These are phyloP conservation scores for Meloe dianella DNA, from an alignment of 2,888 invertebrate species.

Conservation along the genomic window DNA sequence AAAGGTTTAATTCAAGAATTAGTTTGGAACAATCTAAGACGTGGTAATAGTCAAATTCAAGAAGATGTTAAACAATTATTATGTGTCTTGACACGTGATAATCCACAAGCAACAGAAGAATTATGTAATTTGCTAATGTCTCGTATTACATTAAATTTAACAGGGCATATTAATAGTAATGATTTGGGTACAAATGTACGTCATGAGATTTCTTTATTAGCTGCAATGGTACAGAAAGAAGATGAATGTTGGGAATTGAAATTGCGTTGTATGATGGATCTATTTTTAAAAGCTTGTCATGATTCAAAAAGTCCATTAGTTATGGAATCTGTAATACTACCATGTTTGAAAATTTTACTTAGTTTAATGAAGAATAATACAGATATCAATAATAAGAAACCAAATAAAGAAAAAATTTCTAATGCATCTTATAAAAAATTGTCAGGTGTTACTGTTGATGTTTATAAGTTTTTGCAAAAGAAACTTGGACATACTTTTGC, in stretches of 20 bases:
- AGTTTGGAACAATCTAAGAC: slow-evolving; percentile 86
- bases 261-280: slow-evolving; percentile 83
- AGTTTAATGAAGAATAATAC: slow-evolving; percentile 72
- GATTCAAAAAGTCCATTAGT: slow-evolving; percentile 84
- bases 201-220: slow-evolving; percentile 87
- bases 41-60: slow-evolving; percentile 79
- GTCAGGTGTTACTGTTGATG: slow-evolving; percentile 68
- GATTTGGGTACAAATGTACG: slow-evolving; percentile 80
- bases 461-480: slow-evolving; percentile 75
- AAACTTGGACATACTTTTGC: slow-evolving; percentile 72
- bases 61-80: slow-evolving; percentile 85
- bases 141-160: slow-evolving; percentile 80
- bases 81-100: slow-evolving; percentile 88
- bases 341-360: slow-evolving; percentile 91
- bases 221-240: slow-evolving; percentile 87
- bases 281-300: slow-evolving; percentile 81
- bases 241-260: slow-evolving; percentile 96
- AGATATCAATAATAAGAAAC: slow-evolving; percentile 33
- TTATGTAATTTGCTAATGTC: slow-evolving; percentile 83
- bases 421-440: slow-evolving; percentile 43
- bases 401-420: slow-evolving; percentile 12
- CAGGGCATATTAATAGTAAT: slow-evolving; percentile 75
- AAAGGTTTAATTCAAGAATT: slow-evolving; percentile 89
- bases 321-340: slow-evolving; percentile 88
- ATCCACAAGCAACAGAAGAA: slow-evolving; percentile 79